Evolutionary conservation across 2,888 invertebrate genomes (phyloP).

Genomic region (Ametastegia equiseti): DNA sequence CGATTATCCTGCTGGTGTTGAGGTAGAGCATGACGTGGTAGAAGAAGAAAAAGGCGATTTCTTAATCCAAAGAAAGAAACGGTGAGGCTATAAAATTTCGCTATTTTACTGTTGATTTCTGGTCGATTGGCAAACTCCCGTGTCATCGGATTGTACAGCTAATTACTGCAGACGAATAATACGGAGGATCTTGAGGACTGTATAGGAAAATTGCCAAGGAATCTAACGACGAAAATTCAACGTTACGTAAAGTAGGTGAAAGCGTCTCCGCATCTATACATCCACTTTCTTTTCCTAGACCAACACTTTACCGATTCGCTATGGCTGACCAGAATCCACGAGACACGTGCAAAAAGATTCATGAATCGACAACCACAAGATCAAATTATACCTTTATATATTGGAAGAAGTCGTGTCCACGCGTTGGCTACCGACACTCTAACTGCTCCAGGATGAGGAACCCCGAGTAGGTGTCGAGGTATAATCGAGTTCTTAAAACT

Average conservation of each 20-base stretch:
- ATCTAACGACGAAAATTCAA: neutral
- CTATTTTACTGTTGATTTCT: neutral
- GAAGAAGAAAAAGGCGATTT: neutral
- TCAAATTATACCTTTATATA: conserved; percentile 24
- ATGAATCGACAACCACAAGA: conserved; percentile 23
- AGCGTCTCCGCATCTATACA: neutral
- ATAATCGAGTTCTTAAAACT: neutral
- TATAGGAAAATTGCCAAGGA: neutral
- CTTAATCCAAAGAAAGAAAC: neutral
- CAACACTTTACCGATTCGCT: conserved; percentile 4
- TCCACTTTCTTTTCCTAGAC: conserved; percentile 40
- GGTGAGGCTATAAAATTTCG: too few relatives aligned
- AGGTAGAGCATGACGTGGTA: conserved; percentile 11
- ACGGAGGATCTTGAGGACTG: neutral
- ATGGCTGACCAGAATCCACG: conserved; percentile 31
- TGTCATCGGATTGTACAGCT: neutral
- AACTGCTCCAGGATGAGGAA: neutral
- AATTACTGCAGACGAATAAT: neutral
- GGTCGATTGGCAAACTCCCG: neutral
- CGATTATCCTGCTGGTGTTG: neutral
- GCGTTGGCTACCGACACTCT: too few relatives aligned
- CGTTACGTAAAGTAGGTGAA: conserved; percentile 38
- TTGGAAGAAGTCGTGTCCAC: neutral
- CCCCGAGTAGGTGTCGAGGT: neutral
- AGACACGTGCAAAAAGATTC: conserved; percentile 35